Evolutionary conservation across 2,797 vertebrate species (phyloP).

Genomic region (Darevskia nairensis): DNA sequence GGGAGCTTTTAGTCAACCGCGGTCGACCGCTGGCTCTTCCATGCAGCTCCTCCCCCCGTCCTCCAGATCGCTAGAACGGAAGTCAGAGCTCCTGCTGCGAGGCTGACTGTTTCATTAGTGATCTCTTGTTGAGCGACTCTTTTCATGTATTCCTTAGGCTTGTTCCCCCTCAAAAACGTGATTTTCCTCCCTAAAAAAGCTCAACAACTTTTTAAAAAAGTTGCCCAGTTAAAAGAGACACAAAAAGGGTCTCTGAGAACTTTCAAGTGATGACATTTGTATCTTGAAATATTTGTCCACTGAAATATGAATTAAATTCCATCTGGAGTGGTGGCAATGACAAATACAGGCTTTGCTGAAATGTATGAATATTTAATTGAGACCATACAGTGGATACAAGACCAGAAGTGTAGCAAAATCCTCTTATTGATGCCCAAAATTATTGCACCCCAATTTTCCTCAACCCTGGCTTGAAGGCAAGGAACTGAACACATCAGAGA

Average conservation of each 20-base stretch:
- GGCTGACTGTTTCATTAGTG: too few relatives aligned
- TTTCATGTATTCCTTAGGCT: too few relatives aligned
- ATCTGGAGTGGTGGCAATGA: neutral
- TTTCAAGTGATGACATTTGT: constrained; percentile 33
- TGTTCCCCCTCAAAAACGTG: too few relatives aligned
- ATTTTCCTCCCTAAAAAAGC: too few relatives aligned
- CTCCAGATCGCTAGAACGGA: too few relatives aligned
- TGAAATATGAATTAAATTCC: neutral
- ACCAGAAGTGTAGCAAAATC: neutral
- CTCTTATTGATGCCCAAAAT: too few relatives aligned
- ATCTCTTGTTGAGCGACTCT: too few relatives aligned
- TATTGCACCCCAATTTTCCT: neutral
- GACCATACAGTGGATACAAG: neutral
- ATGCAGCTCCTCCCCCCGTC: too few relatives aligned
- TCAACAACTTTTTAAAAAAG: neutral
- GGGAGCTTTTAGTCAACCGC: too few relatives aligned
- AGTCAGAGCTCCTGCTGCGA: too few relatives aligned
- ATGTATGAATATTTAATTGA: neutral
- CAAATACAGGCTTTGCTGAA: neutral
- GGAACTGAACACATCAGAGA: neutral
- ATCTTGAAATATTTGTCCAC: constrained; percentile 46
- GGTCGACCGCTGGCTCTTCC: too few relatives aligned
- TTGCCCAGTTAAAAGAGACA: constrained; percentile 32
- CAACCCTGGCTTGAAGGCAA: neutral
- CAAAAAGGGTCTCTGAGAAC: constrained; percentile 45